These are phyloP conservation scores for Dromiciops gliroides DNA, from an alignment of 2,113 vertebrate genomes.

Conservation along the genomic window DNA sequence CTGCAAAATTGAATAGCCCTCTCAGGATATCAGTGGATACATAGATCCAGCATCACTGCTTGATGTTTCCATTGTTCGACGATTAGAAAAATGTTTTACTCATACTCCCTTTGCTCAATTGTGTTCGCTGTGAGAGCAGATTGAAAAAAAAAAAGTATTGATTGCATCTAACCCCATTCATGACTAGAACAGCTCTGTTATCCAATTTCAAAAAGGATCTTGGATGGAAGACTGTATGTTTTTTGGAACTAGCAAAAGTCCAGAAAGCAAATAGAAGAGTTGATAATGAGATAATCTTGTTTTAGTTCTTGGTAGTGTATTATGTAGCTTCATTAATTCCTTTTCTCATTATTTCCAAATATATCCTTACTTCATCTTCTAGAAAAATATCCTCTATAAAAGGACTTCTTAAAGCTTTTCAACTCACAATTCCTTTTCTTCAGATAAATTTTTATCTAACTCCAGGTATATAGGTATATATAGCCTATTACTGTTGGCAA, in stretches of 20 bases:
- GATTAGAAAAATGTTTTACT: slow-evolving; percentile 65
- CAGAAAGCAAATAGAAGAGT: slow-evolving; percentile 50
- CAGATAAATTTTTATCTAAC: too few relatives aligned
- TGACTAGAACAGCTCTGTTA: slow-evolving; percentile 21
- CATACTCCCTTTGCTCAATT: slow-evolving; percentile 64
- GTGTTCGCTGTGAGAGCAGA: slow-evolving; percentile 65
- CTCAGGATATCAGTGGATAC: slow-evolving; percentile 70
- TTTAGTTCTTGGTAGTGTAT: slow-evolving; percentile 45
- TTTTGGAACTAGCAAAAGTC: slow-evolving; percentile 50
- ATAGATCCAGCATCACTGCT: slow-evolving; percentile 70
- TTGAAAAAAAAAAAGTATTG: slow-evolving; percentile 72
- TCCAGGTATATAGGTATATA: too few relatives aligned
- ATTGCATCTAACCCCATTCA: slow-evolving; percentile 51
- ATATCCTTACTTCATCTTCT: background rate
- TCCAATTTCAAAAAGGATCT: slow-evolving; percentile 49
- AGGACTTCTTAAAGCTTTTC: too few relatives aligned
- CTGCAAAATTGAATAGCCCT: slow-evolving; percentile 70
- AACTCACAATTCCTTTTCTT: too few relatives aligned
- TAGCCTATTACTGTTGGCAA: too few relatives aligned
- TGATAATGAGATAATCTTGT: slow-evolving; percentile 55
- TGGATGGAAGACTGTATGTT: slow-evolving; percentile 41
- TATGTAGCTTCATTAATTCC: slow-evolving; percentile 27
- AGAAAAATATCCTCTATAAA: background rate
- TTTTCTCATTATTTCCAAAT: slow-evolving; percentile 18
- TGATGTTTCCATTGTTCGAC: slow-evolving; percentile 67